phyloP scores from a whole-genome alignment of 1,140 invertebrate species.

The Drosophila subpulchrella region DNA sequence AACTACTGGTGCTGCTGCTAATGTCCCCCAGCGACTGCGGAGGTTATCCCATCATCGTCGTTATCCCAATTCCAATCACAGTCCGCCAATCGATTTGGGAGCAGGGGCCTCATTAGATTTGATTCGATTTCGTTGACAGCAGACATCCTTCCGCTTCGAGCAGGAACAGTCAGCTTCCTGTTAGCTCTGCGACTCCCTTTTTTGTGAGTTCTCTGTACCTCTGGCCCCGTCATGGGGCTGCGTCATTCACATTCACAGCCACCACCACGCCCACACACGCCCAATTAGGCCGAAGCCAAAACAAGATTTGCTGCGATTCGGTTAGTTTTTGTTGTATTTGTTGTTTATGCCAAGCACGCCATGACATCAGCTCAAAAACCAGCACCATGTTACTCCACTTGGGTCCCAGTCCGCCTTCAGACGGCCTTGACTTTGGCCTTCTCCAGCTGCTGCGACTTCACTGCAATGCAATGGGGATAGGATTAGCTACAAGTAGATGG shows the following conservation, averaged over 20 bases:
- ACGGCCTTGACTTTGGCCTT: constrained; percentile 67
- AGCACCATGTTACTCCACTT: constrained; percentile 9
- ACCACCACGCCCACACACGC: constrained; percentile 19
- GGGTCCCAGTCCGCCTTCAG: constrained; percentile 17
- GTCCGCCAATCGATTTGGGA: background rate
- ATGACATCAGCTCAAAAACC: constrained; percentile 37
- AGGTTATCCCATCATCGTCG: constrained; percentile 22
- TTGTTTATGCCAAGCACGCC: constrained; percentile 19
- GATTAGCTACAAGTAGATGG: background rate
- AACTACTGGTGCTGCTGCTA: background rate
- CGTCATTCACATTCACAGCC: constrained; percentile 19
- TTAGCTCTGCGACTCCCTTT: background rate
- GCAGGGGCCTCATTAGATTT: constrained; percentile 37
- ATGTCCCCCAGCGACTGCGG: constrained; percentile 12
- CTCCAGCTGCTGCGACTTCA: constrained; percentile 61
- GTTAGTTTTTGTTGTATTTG: constrained; percentile 13
- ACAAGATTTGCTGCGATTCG: constrained; percentile 36
- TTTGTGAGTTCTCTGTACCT: background rate
- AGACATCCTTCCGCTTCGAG: constrained; percentile 30
- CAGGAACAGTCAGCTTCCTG: constrained; percentile 15
- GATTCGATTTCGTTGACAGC: constrained; percentile 49
- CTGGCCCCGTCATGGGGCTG: background rate
- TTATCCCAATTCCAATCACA: constrained; percentile 16
- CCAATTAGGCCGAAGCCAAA: constrained; percentile 36
- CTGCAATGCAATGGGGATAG: constrained; percentile 28